phyloP scores from a whole-genome alignment of 2,888 invertebrate genomes.

The Aleiodes testaceus region DNA sequence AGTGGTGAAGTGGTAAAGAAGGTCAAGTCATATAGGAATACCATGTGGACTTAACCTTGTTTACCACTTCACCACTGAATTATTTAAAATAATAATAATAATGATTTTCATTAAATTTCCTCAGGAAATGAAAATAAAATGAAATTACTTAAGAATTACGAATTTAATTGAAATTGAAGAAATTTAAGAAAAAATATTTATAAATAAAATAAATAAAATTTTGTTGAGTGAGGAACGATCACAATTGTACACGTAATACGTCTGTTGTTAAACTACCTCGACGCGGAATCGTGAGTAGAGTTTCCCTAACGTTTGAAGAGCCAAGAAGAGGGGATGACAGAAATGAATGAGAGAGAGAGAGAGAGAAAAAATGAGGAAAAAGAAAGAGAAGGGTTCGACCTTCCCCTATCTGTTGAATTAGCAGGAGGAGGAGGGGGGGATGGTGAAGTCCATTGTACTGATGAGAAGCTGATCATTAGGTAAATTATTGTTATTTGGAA shows the following conservation, averaged over 20 bases:
- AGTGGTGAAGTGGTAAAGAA: too few species aligned
- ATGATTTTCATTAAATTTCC: too few species aligned
- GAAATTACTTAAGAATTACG: not conserved
- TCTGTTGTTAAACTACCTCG: conserved; percentile 23
- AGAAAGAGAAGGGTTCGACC: conserved; percentile 43
- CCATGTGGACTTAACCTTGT: too few species aligned
- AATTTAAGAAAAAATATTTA: not conserved
- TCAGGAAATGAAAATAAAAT: not conserved
- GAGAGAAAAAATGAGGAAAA: conserved; percentile 15
- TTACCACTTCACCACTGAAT: too few species aligned
- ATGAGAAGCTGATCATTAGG: not conserved
- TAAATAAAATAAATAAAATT: not conserved
- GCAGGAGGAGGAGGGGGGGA: conserved; percentile 43
- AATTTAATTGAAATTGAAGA: not conserved
- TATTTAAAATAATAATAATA: too few species aligned
- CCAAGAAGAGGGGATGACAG: conserved; percentile 37
- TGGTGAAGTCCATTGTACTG: not conserved
- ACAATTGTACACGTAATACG: conserved; percentile 29
- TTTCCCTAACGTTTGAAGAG: conserved; percentile 22
- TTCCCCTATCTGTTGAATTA: conserved; percentile 45
- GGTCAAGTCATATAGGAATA: too few species aligned
- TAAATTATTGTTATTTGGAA: not conserved
- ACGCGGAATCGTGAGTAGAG: conserved; percentile 22
- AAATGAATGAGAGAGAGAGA: conserved; percentile 22
- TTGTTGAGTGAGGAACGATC: conserved; percentile 3